Evolutionary conservation across 2,797 vertebrate species (phyloP), one percentile per base, ranked within the genome.

Genomic region (Pampus argenteus): DNA sequence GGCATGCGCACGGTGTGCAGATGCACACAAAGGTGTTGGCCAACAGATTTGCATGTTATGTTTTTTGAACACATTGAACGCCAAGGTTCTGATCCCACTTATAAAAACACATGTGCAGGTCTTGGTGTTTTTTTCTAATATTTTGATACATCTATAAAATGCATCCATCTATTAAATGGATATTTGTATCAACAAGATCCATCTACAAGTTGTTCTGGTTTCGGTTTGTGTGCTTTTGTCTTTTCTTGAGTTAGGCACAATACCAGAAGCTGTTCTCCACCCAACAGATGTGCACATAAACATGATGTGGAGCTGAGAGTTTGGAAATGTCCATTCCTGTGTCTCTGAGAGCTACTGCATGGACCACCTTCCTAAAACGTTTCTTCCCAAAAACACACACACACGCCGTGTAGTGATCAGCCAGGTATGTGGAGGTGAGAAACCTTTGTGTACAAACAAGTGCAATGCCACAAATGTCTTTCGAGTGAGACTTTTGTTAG

Each of bases 61-160:
- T 17, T 68, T 48, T 28, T 20, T n/a, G n/a, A n/a, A n/a, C n/a
- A 48, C 29, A 20, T 13, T 13, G 45, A 7, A 5, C 10, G 0
- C 22, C 18, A 17, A 15, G 13, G 13, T 34, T 25, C 9, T 22
- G 36, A 28, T 23, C 26, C 50, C 28, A 28, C 22, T 29, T 13
- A 44, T n/a, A 44, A 56, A 28, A 71, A 44, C 28, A 47, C 48
- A 54, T 48, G 36, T 54, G 23, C 23, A 54, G 29, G 8, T 48
- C 47, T 47, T 25, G 29, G 4, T 25, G 15, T 18, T 42, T 42
- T 42, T 42, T 4, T 44, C 13, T 13, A 18, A 17, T 44, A 17
- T 44, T 44, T 44, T 34, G 13, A n/a, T n/a, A n/a, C n/a, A n/a
- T n/a, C n/a, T n/a, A n/a, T n/a, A n/a, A n/a, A n/a, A n/a, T n/a